Base-by-base conservation (phyloP, 2,113 vertebrate genomes). In the Tetrao urogallus region DNA sequence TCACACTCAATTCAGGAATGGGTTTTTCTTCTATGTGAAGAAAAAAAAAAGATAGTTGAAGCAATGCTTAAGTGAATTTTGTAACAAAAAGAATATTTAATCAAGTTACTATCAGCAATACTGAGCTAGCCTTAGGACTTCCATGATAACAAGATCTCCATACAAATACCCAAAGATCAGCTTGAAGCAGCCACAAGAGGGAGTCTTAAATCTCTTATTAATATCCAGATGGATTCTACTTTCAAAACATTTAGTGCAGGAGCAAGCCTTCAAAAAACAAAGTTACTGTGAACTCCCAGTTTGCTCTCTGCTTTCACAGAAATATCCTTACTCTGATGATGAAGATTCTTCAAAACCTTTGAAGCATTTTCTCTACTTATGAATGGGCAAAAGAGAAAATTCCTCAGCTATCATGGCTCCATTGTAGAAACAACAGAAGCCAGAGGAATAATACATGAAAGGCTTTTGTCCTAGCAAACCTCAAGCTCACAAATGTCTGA, bases 121-220 rank as follows among this genome's bases (percentile, higher is more conserved):
- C 6, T 13, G 34, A 58, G 60, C 47, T 6, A 45, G 58, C 43
- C 22, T 75, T 25, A 2, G 8, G 76, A 81, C 76, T 61, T 65
- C 3, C 6, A 7, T 0, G 2, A 50, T 3, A 43, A 43, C 34
- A 88, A 30, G 69, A 57, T 24, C 64, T 77, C 50, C 83, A 4
- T 3, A 7, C 12, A 43, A 54, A 47, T 43, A 47, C 70, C 80
- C 82, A 56, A 22, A 57, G 74, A 75, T 18, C 76, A 71, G 67
- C 74, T 73, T 32, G 47, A 45, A 0, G n/a, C 93, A 89, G 89
- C 96, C 96, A 97, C 96, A 94, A 97, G 96, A 96, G 96, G 96
- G 96, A 97, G 96, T 91, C 92, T 90, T 43, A 40, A 92, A 94
- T 95, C 96, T 85, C 92, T 72, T 50, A 3, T 73, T 54, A 45